Percentiles rank a stretch among this genome's conserved stretches.
phyloP scores from a whole-genome alignment of 2,888 invertebrate genomes.

The Ectemnius cavifrons region DNA sequence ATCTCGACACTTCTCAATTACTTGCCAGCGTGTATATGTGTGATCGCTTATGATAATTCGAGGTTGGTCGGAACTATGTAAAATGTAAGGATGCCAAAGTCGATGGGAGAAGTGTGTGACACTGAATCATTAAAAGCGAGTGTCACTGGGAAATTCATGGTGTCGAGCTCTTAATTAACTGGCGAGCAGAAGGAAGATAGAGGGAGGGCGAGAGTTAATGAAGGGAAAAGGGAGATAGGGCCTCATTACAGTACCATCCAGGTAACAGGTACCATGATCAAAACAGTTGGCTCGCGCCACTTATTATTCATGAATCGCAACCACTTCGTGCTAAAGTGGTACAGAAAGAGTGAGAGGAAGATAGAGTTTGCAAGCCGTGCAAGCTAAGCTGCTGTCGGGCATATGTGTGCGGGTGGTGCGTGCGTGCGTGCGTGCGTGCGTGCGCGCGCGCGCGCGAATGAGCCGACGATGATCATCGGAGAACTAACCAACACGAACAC shows the following conservation, averaged over 20 bases:
- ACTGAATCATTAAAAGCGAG: too few relatives aligned
- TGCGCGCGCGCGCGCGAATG: slow-evolving; percentile 56
- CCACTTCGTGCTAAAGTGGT: slow-evolving; percentile 30
- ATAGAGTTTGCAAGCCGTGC: neutral
- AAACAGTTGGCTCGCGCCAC: slow-evolving; percentile 54
- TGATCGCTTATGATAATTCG: too few relatives aligned
- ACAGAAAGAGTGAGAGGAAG: slow-evolving; percentile 5
- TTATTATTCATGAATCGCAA: slow-evolving; percentile 61
- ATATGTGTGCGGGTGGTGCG: slow-evolving; percentile 61
- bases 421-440: slow-evolving; percentile 49
- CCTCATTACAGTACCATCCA: slow-evolving; percentile 38
- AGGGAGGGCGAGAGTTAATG: slow-evolving; percentile 21
- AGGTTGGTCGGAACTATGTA: too few relatives aligned
- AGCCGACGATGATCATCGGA: slow-evolving; percentile 50
- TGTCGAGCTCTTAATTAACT: neutral
- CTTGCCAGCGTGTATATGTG: too few relatives aligned
- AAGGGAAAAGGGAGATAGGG: slow-evolving; percentile 21
- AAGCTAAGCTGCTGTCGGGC: slow-evolving; percentile 13
- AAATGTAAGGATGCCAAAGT: too few relatives aligned
- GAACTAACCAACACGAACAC: slow-evolving; percentile 15
- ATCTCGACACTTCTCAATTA: too few relatives aligned
- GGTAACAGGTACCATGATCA: slow-evolving; percentile 48
- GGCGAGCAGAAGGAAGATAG: neutral
- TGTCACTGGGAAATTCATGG: too few relatives aligned
- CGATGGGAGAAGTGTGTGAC: too few relatives aligned